Evolutionary conservation across 2,888 invertebrate genomes (phyloP), one percentile per base, ranked within the genome.

Genomic region (Pteria penguin): DNA sequence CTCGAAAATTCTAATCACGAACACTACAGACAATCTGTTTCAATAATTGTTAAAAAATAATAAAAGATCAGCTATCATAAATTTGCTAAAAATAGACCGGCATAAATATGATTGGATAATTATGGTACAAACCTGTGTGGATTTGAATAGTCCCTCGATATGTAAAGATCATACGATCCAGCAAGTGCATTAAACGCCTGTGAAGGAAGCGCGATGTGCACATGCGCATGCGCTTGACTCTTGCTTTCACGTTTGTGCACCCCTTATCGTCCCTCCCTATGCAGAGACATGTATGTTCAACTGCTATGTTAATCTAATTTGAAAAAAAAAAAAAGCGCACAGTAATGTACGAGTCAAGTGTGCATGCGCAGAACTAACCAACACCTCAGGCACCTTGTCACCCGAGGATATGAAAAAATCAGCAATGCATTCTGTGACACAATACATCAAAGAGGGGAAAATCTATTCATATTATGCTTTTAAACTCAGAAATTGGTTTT

Each of bases 171-270:
- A 45, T 14, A 45, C 18, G 18, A 14, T 18, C 45, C 45, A 8
- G 18, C 45, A 18, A 45, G 8, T 0, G 18, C 45, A 45, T 18
- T 8, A 45, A 8, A 45, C 18, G 45, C 18, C 8, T 18, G 18
- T 45, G 45, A 14, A 14, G 8, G 8, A 14, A 14, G 45, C 8
- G 18, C 45, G 45, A 45, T 45, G 11, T 18, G 8, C 8, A 45
- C 58, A 22, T 68, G 74, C 78, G 78, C 78, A 78, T 78, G 78
- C 78, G 78, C 75, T 62, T 58, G 45, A 57, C 32, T 54, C 67
- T 73, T 78, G 76, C 70, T 74, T 76, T 76, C 69, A 57, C 69
- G 75, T 61, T 65, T 79, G 79, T 79, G 76, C 78, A 78, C 82
- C 79, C 79, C 82, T 68, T 68, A 54, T 31, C 32, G 57, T 32